Evolutionary conservation across 2,113 vertebrate species (phyloP).

Genomic region (Picathartes gymnocephalus): DNA sequence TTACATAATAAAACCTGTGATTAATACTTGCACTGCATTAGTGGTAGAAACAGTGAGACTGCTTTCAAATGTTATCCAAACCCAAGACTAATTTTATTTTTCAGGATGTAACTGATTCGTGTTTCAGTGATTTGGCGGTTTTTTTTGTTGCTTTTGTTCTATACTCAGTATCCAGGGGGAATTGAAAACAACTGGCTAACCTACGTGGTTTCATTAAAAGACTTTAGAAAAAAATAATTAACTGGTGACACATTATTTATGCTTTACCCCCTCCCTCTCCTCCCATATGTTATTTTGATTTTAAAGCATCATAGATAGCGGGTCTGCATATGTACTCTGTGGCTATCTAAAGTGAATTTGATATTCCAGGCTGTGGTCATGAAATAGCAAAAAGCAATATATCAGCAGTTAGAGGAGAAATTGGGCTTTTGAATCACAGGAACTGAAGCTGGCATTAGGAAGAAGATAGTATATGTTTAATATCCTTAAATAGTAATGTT

Average conservation of each 20-base stretch:
- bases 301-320: background rate
- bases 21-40: background rate
- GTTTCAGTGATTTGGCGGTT: background rate
- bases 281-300: background rate
- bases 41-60: background rate
- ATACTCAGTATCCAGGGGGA: background rate
- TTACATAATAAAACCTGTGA: background rate
- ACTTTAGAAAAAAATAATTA: background rate
- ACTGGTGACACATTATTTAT: background rate
- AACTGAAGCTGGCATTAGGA: background rate
- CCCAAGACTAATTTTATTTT: background rate
- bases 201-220: background rate
- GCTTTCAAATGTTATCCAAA: background rate
- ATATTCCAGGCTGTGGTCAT: background rate
- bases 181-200: background rate
- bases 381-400: background rate
- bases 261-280: rapidly evolving
- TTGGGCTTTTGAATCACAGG: background rate
- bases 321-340: background rate
- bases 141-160: background rate
- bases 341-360: background rate
- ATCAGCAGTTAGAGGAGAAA: background rate
- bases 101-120: background rate
- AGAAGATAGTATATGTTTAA: background rate
- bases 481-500: background rate